These are phyloP conservation scores for Cuculus canorus DNA, from an alignment of 2,797 vertebrate genomes.

Conservation along the genomic window DNA sequence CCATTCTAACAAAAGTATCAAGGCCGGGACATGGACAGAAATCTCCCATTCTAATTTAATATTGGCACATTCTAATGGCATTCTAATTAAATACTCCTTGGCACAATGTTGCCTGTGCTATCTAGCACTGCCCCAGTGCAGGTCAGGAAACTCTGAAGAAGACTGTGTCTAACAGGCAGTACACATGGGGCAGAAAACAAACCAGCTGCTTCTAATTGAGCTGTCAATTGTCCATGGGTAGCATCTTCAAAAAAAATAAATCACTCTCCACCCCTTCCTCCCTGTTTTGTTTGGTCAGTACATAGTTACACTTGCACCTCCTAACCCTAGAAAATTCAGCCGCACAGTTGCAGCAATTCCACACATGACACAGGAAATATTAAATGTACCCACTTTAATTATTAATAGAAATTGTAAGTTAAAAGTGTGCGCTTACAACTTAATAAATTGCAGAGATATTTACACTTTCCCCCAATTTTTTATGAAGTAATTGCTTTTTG, in stretches of 20 bases:
- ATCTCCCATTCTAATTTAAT: not conserved
- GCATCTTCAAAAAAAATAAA: not conserved
- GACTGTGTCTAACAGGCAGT: too few relatives aligned
- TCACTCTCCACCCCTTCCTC: not conserved
- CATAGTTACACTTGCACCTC: not conserved
- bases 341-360: not conserved
- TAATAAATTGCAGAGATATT: not conserved
- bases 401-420: not conserved
- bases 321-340: not conserved
- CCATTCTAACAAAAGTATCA: not conserved
- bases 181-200: fast-evolving
- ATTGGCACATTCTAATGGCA: not conserved
- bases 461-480: not conserved
- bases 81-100: not conserved
- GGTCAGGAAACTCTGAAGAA: not conserved
- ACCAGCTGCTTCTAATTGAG: not conserved
- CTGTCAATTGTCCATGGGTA: not conserved
- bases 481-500: not conserved
- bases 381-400: not conserved
- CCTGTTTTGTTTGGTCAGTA: not conserved
- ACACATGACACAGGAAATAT: not conserved
- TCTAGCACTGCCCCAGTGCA: not conserved
- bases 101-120: not conserved
- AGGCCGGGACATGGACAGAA: not conserved
- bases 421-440: not conserved